A percentile compares a stretch with the other conserved stretches of the same genome.
Evolutionary conservation across 2,797 vertebrate species (phyloP).

Genomic region (Eutrigla gurnardus): DNA sequence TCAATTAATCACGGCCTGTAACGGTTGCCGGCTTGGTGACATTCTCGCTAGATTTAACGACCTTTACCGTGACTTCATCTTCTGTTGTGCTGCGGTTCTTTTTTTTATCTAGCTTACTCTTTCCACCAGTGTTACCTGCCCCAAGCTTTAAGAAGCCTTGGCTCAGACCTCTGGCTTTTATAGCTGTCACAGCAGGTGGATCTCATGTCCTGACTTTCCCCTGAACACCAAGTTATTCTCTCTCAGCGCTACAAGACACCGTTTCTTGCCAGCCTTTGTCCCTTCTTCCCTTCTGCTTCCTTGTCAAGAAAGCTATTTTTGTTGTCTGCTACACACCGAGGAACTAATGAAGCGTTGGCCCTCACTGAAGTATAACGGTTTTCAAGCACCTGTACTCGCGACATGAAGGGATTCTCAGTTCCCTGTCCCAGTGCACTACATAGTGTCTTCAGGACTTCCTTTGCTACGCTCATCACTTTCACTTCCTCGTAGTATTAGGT

Average conservation of each 20-base stretch:
- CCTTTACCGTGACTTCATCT: too few relatives aligned
- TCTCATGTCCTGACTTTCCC: constrained; percentile 2
- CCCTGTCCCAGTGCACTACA: background rate
- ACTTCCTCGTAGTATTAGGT: constrained; percentile 34
- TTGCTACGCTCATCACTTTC: constrained; percentile 46
- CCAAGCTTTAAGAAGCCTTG: background rate
- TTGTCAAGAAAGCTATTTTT: constrained; percentile 20
- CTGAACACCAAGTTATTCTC: background rate
- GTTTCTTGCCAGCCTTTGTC: background rate
- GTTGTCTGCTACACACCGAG: constrained; percentile 8
- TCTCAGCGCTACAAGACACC: background rate
- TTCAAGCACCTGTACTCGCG: constrained; percentile 15
- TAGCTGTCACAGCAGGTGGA: constrained; percentile 20
- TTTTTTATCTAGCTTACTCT: too few relatives aligned
- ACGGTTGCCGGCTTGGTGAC: too few relatives aligned
- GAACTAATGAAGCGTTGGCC: constrained; percentile 9
- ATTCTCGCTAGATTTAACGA: too few relatives aligned
- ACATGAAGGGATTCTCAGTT: constrained; percentile 4
- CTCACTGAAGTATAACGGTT: background rate
- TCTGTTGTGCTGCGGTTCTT: too few relatives aligned
- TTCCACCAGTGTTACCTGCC: too few relatives aligned
- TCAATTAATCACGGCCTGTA: background rate
- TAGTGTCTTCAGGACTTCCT: constrained; percentile 22
- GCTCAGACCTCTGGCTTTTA: constrained; percentile 15
- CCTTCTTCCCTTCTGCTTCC: background rate